Conservation (phyloP, 1,140 invertebrate species). For the Sarcophaga bullata region DNA sequence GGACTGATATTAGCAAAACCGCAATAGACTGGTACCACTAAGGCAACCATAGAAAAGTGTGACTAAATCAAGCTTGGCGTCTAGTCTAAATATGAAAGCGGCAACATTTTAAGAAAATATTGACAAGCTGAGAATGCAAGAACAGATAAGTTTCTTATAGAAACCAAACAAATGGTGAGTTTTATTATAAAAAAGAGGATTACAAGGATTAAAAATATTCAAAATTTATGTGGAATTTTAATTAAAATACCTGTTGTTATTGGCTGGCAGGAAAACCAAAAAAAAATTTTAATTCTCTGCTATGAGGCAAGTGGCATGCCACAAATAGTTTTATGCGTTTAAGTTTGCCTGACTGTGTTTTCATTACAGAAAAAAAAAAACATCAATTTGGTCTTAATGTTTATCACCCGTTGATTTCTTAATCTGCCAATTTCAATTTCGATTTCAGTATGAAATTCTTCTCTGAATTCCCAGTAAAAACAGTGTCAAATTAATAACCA, state of each 20-base stretch:
- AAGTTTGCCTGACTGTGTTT: neutral
- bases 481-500: constrained; percentile 39
- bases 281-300: neutral
- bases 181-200: too few relatives aligned
- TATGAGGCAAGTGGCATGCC: neutral
- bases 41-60: too few relatives aligned
- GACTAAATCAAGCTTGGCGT: too few relatives aligned
- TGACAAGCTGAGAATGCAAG: too few relatives aligned
- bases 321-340: neutral
- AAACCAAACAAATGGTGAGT: too few relatives aligned
- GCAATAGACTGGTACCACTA: too few relatives aligned
- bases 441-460: neutral
- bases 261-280: too few relatives aligned
- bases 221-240: constrained; percentile 15
- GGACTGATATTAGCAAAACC: too few relatives aligned
- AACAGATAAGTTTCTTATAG: too few relatives aligned
- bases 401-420: constrained; percentile 40
- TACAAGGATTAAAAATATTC: too few relatives aligned
- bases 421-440: constrained; percentile 9
- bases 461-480: neutral
- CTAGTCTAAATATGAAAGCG: too few relatives aligned
- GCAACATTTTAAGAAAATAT: too few relatives aligned
- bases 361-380: neutral
- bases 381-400: constrained; percentile 26
- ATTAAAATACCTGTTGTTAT: neutral